Conservation (phyloP, 92 coral and sea anemone genomes). For the Siderastrea siderea region DNA sequence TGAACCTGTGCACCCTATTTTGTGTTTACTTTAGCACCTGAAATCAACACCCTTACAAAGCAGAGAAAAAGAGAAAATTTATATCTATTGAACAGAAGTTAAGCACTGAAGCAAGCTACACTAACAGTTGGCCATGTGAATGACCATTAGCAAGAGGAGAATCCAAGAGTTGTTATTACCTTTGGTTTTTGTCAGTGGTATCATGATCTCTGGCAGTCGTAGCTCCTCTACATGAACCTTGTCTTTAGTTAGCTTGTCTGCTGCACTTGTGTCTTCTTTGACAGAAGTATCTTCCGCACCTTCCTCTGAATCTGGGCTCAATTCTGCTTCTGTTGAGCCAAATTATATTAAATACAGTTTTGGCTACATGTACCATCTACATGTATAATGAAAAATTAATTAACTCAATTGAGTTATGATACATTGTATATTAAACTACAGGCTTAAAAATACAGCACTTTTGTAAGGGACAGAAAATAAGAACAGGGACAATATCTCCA, state of each 20-base stretch:
- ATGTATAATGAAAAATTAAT: not conserved
- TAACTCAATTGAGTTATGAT: too few relatives aligned
- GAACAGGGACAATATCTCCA: too few relatives aligned
- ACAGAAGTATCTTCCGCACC: not conserved
- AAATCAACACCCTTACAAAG: too few relatives aligned
- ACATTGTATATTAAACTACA: too few relatives aligned
- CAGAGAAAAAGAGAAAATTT: too few relatives aligned
- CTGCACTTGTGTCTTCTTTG: not conserved
- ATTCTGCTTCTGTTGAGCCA: constrained; percentile 4
- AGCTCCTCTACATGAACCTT: constrained; percentile 87
- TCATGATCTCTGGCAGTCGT: constrained; percentile 94
- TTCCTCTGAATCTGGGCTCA: constrained; percentile 8
- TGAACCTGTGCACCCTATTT: too few relatives aligned
- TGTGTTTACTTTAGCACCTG: too few relatives aligned
- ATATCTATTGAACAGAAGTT: too few relatives aligned
- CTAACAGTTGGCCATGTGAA: too few relatives aligned
- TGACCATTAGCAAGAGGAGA: not conserved
- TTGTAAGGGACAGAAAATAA: too few relatives aligned
- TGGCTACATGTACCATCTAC: not conserved
- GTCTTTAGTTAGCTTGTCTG: constrained; percentile 49
- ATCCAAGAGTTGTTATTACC: not conserved
- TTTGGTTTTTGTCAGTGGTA: constrained; percentile 68
- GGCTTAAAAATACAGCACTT: too few relatives aligned
- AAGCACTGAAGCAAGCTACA: too few relatives aligned
- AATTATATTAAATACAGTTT: not conserved